A percentile compares a stretch with the other conserved stretches of the same genome.
These are phyloP conservation scores for Spatulosminthurus flaviceps DNA, from an alignment of 2,888 invertebrate species.

Conservation along the genomic window DNA sequence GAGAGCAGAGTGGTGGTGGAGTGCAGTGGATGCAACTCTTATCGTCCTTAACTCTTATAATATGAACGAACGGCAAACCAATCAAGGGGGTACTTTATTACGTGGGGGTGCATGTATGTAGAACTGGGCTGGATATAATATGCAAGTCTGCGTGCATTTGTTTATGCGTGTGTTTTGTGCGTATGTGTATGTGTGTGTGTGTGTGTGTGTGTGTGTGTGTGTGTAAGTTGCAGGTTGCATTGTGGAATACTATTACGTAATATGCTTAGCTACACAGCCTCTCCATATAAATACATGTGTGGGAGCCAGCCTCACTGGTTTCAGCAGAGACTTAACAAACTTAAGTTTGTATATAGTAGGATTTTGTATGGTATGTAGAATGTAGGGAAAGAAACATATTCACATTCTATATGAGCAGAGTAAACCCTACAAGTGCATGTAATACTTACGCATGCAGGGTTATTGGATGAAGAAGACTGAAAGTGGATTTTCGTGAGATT, in stretches of 20 bases:
- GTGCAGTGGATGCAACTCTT: neutral
- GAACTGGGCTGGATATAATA: neutral
- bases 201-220: neutral
- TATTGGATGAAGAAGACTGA: neutral
- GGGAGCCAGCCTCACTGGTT: too few relatives aligned
- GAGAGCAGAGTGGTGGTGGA: neutral
- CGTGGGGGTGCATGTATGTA: slow-evolving; percentile 15
- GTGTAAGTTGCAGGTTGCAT: too few relatives aligned
- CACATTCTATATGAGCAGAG: neutral
- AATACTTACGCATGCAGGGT: neutral
- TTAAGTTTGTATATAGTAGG: too few relatives aligned
- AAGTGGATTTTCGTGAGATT: slow-evolving; percentile 28
- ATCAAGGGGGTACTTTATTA: slow-evolving; percentile 13
- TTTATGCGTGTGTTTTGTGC: slow-evolving; percentile 15
- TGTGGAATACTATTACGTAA: too few relatives aligned
- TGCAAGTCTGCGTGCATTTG: slow-evolving; percentile 11
- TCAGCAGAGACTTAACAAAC: too few relatives aligned
- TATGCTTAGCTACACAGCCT: too few relatives aligned
- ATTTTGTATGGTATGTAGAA: neutral
- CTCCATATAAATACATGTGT: too few relatives aligned
- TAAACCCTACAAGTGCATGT: neutral
- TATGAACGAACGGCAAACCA: neutral
- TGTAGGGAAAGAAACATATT: neutral
- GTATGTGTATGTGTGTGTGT: neutral
- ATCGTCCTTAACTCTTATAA: too few relatives aligned